Percentiles rank a stretch among this genome's conserved stretches.
Evolutionary conservation across 2,888 invertebrate genomes (phyloP).

Genomic region (Stegana nigrithorax): DNA sequence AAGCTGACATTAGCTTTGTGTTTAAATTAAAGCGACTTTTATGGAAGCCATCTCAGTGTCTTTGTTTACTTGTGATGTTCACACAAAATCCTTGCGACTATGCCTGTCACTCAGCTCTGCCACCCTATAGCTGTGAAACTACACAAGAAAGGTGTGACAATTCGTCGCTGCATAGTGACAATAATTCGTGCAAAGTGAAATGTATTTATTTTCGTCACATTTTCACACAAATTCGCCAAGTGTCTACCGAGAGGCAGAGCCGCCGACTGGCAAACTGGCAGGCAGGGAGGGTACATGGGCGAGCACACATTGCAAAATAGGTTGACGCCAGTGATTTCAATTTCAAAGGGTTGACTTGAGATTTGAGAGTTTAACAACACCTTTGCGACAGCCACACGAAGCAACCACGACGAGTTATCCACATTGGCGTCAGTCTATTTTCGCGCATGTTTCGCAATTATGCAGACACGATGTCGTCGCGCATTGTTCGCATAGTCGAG

Average conservation of each 20-base stretch:
- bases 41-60: no score
- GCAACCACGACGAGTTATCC: not conserved
- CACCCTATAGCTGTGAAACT: not conserved
- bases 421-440: slow-evolving; percentile 38
- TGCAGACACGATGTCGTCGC: slow-evolving; percentile 65
- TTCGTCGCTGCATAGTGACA: slow-evolving; percentile 40
- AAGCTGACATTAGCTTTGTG: no score
- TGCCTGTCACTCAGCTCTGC: no score
- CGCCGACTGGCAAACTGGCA: no score
- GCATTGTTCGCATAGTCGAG: slow-evolving; percentile 56
- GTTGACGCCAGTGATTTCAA: slow-evolving; percentile 59
- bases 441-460: slow-evolving; percentile 56
- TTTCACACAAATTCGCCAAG: slow-evolving; percentile 1
- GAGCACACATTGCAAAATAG: slow-evolving; percentile 39
- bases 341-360: slow-evolving; percentile 49
- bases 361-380: slow-evolving; percentile 55
- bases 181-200: slow-evolving; percentile 48
- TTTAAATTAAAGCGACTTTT: no score
- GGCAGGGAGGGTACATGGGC: not conserved
- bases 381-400: slow-evolving; percentile 23
- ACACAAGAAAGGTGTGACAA: slow-evolving; percentile 37
- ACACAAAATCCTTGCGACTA: no score
- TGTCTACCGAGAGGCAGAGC: not conserved
- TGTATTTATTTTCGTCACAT: slow-evolving; percentile 40
- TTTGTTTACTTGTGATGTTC: no score